Evolutionary conservation across 1,140 invertebrate genomes (phyloP).

Genomic region (Ceratina australensis): DNA sequence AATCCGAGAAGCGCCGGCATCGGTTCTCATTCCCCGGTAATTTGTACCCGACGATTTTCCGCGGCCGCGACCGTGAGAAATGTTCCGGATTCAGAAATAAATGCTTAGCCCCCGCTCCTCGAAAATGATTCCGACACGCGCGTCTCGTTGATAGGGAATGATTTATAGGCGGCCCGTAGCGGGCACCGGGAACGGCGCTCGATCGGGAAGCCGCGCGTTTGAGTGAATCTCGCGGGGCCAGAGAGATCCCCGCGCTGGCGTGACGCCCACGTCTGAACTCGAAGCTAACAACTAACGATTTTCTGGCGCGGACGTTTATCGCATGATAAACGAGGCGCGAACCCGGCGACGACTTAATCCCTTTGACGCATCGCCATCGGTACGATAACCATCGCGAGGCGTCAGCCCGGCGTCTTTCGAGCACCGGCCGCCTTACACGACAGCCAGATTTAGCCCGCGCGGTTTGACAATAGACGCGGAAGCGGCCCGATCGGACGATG

Average conservation of each 20-base stretch:
- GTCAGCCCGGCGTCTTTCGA: conserved; percentile 2
- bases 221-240: conserved; percentile 14
- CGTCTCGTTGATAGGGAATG: not conserved
- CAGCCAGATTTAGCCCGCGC: conserved; percentile 36
- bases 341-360: conserved; percentile 70
- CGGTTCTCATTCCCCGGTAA: conserved; percentile 36
- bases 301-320: conserved; percentile 69
- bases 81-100: not conserved
- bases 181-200: not conserved
- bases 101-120: not conserved
- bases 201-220: conserved; percentile 16
- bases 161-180: conserved; percentile 8
- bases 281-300: conserved; percentile 61
- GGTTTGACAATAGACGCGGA: conserved; percentile 64
- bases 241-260: not conserved
- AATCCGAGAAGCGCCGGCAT: conserved; percentile 29
- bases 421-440: not conserved
- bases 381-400: conserved; percentile 16
- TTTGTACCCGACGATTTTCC: conserved; percentile 1
- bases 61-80: not conserved
- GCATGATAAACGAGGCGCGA: conserved; percentile 70
- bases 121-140: conserved; percentile 21
- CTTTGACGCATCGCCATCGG: conserved; percentile 53
- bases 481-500: conserved; percentile 49
- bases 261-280: conserved; percentile 59